Percentiles rank a stretch among this genome's conserved stretches.
Conservation (phyloP, 2,888 invertebrate species). For the Drosophila mettleri region DNA sequence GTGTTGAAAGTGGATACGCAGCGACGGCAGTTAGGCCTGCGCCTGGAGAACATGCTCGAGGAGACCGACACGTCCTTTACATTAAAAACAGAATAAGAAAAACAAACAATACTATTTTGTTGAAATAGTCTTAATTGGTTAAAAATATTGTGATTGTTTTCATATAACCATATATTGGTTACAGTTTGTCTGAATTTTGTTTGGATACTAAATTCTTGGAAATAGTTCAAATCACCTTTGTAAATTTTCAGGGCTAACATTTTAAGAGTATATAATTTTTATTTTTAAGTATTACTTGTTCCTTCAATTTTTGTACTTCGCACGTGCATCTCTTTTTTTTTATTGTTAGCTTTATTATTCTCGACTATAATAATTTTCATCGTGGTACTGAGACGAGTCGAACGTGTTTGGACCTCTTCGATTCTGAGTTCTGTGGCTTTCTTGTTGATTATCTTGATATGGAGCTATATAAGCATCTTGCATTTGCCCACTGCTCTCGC, state of each 20-base stretch:
- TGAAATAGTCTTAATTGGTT: neutral
- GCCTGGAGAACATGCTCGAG: slow-evolving; percentile 83
- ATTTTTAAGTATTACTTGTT: neutral
- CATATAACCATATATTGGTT: neutral
- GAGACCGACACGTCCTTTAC: slow-evolving; percentile 80
- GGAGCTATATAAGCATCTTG: neutral
- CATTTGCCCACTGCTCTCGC: neutral
- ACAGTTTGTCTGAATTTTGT: too few species aligned
- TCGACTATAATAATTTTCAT: neutral
- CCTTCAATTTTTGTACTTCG: neutral
- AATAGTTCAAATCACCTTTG: too few species aligned
- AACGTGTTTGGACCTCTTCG: neutral
- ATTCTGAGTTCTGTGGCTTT: neutral
- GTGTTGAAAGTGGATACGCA: slow-evolving; percentile 87
- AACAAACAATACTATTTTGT: neutral
- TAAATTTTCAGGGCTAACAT: neutral
- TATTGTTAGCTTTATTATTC: neutral
- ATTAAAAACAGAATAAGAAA: slow-evolving; percentile 61
- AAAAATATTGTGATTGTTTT: neutral
- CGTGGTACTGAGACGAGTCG: neutral
- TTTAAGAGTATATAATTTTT: neutral
- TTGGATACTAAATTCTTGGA: too few species aligned
- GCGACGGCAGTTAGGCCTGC: slow-evolving; percentile 87
- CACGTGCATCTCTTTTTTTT: neutral
- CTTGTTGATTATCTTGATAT: neutral